Base-by-base conservation (phyloP, 2,113 vertebrate species). In the Hyaena hyaena region DNA sequence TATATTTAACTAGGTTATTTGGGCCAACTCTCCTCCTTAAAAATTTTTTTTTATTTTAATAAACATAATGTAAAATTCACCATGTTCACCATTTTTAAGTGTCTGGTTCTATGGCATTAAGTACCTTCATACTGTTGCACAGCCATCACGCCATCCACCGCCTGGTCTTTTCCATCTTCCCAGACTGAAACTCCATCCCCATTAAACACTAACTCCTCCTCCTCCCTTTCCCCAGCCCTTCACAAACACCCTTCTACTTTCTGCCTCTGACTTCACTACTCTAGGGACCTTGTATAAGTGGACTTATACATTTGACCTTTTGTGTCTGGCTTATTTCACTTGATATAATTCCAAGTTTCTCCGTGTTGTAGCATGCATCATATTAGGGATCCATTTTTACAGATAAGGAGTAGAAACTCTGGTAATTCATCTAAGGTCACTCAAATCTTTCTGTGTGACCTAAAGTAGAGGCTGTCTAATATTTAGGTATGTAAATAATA, bases 351-450 rank as follows among this genome's bases (percentile, higher is more conserved):
- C 50, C 35, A 31, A 10, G 71, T 2, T 19, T 12, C 80, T 73
- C 28, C 39, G 0, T n/a, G 6, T 39, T 21, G 11, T 7, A 39
- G 31, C 35, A 2, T 1, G 2, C 45, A 4, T 33, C 55, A 0
- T 24, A 5, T n/a, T 19, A 33, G 14, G 39, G 33, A 39, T 24
- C 43, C 9, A 0, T 63, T 43, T 45, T 39, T 48, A 28, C 23
- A 88, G 39, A 48, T 12, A 10, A 26, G 50, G 39, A 71, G 43
- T 12, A 35, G 73, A 74, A 79, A 21, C 68, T 93, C 58, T 31
- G 24, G 8, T 48, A 14, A 45, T 45, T 53, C n/a, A 0, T 61
- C 58, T 6, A 0, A 58, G 24, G 24, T 66, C 48, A 79, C n/a
- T 68, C 35, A 10, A 1, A 33, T 58, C 71, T 91, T 74, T 91